These are phyloP conservation scores for Danaus melanippus DNA, from an alignment of 1,140 invertebrate species.

Conservation along the genomic window DNA sequence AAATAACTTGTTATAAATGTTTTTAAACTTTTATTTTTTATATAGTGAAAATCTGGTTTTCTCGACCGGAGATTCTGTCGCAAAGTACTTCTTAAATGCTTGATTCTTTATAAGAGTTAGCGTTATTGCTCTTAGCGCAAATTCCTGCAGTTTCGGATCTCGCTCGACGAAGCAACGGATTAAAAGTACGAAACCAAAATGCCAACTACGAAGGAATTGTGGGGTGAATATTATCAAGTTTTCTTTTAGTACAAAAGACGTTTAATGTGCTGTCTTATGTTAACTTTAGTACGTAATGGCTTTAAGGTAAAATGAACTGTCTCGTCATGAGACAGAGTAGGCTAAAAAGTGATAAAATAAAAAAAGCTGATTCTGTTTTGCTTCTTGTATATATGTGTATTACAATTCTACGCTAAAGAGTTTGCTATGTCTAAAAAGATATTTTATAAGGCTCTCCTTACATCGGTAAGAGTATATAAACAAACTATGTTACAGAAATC, in stretches of 20 bases:
- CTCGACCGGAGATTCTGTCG: too few relatives aligned
- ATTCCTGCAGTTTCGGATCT: slow-evolving; percentile 18
- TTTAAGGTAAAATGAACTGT: slow-evolving; percentile 12
- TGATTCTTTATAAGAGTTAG: slow-evolving; percentile 41
- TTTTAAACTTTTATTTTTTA: too few relatives aligned
- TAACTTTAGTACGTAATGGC: slow-evolving; percentile 15
- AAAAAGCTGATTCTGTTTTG: too few relatives aligned
- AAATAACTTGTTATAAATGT: too few relatives aligned
- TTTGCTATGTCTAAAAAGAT: neutral
- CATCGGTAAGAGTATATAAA: neutral
- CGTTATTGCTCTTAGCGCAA: slow-evolving; percentile 29
- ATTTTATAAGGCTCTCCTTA: slow-evolving; percentile 1
- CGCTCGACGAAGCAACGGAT: slow-evolving; percentile 18
- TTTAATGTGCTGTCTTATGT: slow-evolving; percentile 20
- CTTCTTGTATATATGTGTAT: slow-evolving; percentile 1
- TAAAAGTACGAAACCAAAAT: slow-evolving; percentile 26
- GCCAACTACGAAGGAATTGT: slow-evolving; percentile 22
- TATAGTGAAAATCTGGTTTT: too few relatives aligned
- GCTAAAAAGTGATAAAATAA: neutral
- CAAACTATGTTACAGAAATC: too few relatives aligned
- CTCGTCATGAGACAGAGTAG: neutral
- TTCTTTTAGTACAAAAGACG: slow-evolving; percentile 18
- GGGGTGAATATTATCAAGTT: slow-evolving; percentile 23
- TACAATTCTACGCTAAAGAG: neutral
- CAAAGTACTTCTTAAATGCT: slow-evolving; percentile 12